Evolutionary conservation across 1,140 invertebrate genomes (phyloP).

Genomic region (Ips nitidus): DNA sequence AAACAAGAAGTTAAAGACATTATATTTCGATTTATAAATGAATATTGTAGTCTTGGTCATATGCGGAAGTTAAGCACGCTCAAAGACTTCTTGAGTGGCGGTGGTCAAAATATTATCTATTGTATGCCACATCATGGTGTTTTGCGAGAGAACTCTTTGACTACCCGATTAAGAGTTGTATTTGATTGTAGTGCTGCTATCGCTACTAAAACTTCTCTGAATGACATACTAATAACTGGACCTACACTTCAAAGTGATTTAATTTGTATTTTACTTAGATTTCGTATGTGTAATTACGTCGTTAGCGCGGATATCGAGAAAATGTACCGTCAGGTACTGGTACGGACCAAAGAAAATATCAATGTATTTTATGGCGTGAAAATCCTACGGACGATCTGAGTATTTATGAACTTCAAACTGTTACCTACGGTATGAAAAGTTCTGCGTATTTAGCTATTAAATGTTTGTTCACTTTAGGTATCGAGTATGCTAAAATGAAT

Average conservation of each 20-base stretch:
- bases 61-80: slow-evolving; percentile 18
- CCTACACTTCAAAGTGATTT: slow-evolving; percentile 42
- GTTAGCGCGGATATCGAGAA: slow-evolving; percentile 42
- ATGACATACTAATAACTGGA: slow-evolving; percentile 37
- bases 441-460: slow-evolving; percentile 47
- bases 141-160: slow-evolving; percentile 41
- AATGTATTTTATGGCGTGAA: slow-evolving; percentile 48
- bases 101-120: slow-evolving; percentile 25
- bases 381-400: slow-evolving; percentile 34
- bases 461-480: slow-evolving; percentile 44
- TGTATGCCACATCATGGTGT: slow-evolving; percentile 48
- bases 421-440: slow-evolving; percentile 46
- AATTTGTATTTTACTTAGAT: slow-evolving; percentile 44
- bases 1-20: slow-evolving; percentile 13
- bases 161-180: slow-evolving; percentile 41
- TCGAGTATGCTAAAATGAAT: slow-evolving; percentile 35
- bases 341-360: slow-evolving; percentile 44
- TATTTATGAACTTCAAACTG: slow-evolving; percentile 43
- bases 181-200: slow-evolving; percentile 31
- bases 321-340: slow-evolving; percentile 42
- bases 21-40: slow-evolving; percentile 25
- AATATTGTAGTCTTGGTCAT: slow-evolving; percentile 48
- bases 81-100: too few relatives aligned
- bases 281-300: slow-evolving; percentile 40
- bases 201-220: slow-evolving; percentile 39